Evolutionary conservation across 1,140 invertebrate species (phyloP), one percentile per base, ranked within the genome.

Genomic region (Pseudomyrmex flavicornis): DNA sequence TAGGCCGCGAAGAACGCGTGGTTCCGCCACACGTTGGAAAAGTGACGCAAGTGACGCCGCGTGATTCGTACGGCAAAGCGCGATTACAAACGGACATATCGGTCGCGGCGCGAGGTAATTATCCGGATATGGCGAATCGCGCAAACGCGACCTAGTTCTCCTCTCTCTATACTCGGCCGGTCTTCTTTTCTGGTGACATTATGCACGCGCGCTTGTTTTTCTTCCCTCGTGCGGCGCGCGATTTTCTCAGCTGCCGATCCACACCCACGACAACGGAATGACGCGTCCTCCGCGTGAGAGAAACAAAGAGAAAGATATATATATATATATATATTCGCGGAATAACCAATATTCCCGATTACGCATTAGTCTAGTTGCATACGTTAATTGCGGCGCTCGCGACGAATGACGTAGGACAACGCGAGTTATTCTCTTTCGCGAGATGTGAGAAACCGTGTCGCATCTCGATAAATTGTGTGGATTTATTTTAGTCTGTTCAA

Each of bases 41-140:
- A 88, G 83, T 88, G 87, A 85, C 61, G 75, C 85, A 84, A 88
- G 79, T 79, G 63, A 50, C 80, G 69, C 73, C 59, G 77, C 48
- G 35, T 35, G 35, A 85, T 74, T 74, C 56, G 69, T 56, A 72
- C 69, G 69, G 35, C 75, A 80, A 88, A 88, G 82, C 63, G 75
- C 52, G 75, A 72, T 82, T 76, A 59, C 59, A 12, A 76, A 87
- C 61, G 52, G 63, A 44, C 76, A 85, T 85, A 83, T 86, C 61
- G 84, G 76, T 89, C 77, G 83, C 74, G 72, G 17, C 77, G 83
- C 74, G 72, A 17, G 59, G 88, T 88, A 89, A 89, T 90, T 89
- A 89, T 90, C 89, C 83, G 88, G 84, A 89, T 88, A 90, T 90
- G 88, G 86, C 59, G 66, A 89, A 90, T 89, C 88, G 86, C 70